These are phyloP conservation scores for Dryadula phaetusa DNA, from an alignment of 2,888 invertebrate species.

Conservation along the genomic window DNA sequence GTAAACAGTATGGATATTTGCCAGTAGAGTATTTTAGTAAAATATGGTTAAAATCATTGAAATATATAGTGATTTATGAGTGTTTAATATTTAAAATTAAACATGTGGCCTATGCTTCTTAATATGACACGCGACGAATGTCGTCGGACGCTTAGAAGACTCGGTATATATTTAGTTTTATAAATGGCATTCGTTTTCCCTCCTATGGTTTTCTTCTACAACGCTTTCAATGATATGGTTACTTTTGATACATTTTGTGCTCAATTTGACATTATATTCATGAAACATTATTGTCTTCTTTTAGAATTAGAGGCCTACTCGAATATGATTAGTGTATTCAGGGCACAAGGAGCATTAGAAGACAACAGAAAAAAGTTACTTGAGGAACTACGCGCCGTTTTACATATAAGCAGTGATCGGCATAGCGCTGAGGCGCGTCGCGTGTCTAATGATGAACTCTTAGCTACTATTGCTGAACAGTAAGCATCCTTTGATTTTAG, in stretches of 20 bases:
- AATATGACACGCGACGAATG: constrained; percentile 96
- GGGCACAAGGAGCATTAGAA: constrained; percentile 95
- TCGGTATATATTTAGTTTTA: constrained; percentile 88
- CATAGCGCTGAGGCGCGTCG: constrained; percentile 96
- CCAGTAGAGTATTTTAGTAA: constrained; percentile 77
- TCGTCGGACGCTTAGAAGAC: constrained; percentile 92
- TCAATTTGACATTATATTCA: constrained; percentile 48
- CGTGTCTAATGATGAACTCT: constrained; percentile 95
- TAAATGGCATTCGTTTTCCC: constrained; percentile 82
- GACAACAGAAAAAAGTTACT: constrained; percentile 93
- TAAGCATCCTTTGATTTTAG: constrained; percentile 81
- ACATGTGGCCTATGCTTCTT: constrained; percentile 88
- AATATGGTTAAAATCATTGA: constrained; percentile 77
- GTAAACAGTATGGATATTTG: constrained; percentile 85
- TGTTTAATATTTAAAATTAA: constrained; percentile 63
- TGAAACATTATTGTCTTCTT: constrained; percentile 64
- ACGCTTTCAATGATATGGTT: constrained; percentile 54
- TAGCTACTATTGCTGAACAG: constrained; percentile 95
- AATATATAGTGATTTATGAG: constrained; percentile 62
- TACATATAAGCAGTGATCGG: constrained; percentile 95
- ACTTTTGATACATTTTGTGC: constrained; percentile 51
- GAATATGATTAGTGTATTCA: constrained; percentile 93
- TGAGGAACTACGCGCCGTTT: constrained; percentile 91
- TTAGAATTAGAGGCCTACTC: constrained; percentile 96
- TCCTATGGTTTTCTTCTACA: constrained; percentile 76